Percentiles rank a stretch among this genome's conserved stretches.
These are phyloP conservation scores for Orbicella faveolata DNA, from an alignment of 64 coral and sea anemone species.

Conservation along the genomic window DNA sequence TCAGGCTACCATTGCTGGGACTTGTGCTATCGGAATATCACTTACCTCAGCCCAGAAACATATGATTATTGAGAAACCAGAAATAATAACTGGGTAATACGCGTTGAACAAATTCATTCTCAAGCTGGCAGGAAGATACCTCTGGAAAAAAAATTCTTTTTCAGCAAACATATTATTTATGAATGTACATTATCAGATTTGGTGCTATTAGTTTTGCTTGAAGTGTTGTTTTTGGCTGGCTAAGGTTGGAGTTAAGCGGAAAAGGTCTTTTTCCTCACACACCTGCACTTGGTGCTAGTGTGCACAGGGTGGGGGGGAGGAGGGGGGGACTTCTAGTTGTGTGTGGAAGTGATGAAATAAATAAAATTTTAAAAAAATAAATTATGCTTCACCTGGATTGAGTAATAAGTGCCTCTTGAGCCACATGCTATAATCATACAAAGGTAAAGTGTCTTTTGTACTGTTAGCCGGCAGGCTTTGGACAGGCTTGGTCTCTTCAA, in stretches of 20 bases:
- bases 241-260: no score
- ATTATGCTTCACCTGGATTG: conserved; percentile 66
- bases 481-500: conserved; percentile 74
- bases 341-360: background rate
- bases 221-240: no score
- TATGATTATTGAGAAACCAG: conserved; percentile 89
- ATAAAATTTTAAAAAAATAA: background rate
- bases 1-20: no score
- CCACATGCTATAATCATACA: conserved; percentile 95
- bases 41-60: conserved; percentile 99
- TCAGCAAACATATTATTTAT: background rate
- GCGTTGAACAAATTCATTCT: conserved; percentile 83
- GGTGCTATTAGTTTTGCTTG: no score
- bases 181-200: background rate
- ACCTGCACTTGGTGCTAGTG: no score
- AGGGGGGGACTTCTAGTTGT: background rate
- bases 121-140: conserved; percentile 65
- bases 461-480: conserved; percentile 89
- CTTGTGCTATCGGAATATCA: background rate
- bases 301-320: background rate
- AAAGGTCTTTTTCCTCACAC: no score
- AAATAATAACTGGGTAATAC: conserved; percentile 96
- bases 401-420: conserved; percentile 84
- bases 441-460: conserved; percentile 89
- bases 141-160: conserved; percentile 38